Evolutionary conservation across 2,888 invertebrate species (phyloP).

Genomic region (Prenolepis imparis): DNA sequence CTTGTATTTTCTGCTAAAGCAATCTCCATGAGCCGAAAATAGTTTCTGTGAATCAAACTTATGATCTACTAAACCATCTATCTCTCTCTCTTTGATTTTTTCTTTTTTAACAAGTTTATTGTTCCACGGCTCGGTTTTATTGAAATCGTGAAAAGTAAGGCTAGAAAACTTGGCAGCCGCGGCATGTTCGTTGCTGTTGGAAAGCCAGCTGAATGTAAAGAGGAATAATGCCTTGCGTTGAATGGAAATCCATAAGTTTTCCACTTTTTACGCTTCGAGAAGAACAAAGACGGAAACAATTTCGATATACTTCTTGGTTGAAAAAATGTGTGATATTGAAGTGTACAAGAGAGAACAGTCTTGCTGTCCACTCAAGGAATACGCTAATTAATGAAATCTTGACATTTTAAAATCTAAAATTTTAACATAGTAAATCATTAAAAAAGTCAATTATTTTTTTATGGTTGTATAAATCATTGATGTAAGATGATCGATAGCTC

Average conservation of each 20-base stretch:
- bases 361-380: background rate
- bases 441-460: background rate
- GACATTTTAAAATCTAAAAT: background rate
- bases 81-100: slow-evolving; percentile 24
- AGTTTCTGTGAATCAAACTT: slow-evolving; percentile 35
- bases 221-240: slow-evolving; percentile 17
- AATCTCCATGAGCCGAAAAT: slow-evolving; percentile 3
- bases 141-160: slow-evolving; percentile 17
- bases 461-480: background rate
- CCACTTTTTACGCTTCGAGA: background rate
- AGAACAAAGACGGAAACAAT: background rate
- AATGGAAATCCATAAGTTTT: background rate
- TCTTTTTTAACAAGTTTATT: slow-evolving; percentile 29
- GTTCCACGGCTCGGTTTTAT: slow-evolving; percentile 39
- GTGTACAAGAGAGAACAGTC: background rate
- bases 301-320: background rate
- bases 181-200: slow-evolving; percentile 30
- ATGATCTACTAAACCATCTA: slow-evolving; percentile 7
- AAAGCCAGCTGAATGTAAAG: background rate
- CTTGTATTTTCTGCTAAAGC: background rate
- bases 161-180: slow-evolving; percentile 20
- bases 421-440: background rate
- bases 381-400: background rate
- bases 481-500: background rate
- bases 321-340: background rate